Evolutionary conservation across 2,888 invertebrate genomes (phyloP).

Genomic region (Leptura quadrifasciata): DNA sequence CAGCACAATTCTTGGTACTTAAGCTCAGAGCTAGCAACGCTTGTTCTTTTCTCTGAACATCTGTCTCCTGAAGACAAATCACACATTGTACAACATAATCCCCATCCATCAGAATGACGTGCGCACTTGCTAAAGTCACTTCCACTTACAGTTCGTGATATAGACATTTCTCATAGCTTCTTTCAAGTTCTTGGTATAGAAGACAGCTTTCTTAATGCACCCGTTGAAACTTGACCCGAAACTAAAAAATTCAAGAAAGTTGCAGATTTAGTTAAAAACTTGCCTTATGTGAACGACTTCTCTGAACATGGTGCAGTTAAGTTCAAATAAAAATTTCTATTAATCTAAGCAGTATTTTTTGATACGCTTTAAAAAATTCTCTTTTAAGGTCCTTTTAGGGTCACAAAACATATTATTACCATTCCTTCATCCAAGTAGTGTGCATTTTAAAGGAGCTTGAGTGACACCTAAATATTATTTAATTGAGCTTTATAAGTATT

Average conservation of each 20-base stretch:
- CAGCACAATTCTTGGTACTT: not conserved
- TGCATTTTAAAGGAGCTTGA: constrained; percentile 16
- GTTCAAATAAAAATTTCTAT: constrained; percentile 1
- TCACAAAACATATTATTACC: too few species aligned
- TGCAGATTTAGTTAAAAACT: too few species aligned
- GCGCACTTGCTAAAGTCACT: not conserved
- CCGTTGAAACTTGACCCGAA: not conserved
- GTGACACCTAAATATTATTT: constrained; percentile 28
- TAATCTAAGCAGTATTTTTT: not conserved
- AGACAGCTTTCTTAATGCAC: too few species aligned
- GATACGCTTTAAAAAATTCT: not conserved
- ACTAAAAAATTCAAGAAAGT: too few species aligned
- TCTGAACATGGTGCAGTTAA: not conserved
- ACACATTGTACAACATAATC: not conserved
- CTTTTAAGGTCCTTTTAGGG: not conserved
- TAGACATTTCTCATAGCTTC: not conserved
- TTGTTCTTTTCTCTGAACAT: not conserved
- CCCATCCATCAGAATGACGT: not conserved
- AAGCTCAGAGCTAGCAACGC: not conserved
- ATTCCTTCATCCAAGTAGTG: constrained; percentile 18
- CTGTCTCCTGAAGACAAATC: constrained; percentile 5
- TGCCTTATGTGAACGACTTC: too few species aligned
- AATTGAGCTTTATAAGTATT: constrained; percentile 4
- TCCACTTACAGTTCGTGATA: not conserved
- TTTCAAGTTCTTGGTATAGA: not conserved